Conservation (phyloP, 2,113 vertebrate species). For the Pseudorasbora parva region DNA sequence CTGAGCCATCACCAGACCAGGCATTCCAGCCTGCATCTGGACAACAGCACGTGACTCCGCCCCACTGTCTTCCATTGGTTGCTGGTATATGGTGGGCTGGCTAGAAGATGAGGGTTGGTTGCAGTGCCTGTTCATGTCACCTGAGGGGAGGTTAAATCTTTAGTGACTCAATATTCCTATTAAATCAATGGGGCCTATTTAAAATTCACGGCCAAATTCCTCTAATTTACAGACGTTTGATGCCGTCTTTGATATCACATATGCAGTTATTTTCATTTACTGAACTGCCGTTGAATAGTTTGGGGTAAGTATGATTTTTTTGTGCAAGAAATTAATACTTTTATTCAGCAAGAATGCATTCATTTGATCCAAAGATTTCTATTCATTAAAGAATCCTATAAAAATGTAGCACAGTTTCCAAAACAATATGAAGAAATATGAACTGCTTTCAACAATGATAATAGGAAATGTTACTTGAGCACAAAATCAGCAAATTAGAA, state of each 20-base stretch:
- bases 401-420: neutral
- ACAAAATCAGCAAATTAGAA: neutral
- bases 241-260: neutral
- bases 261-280: neutral
- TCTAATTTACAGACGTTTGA: neutral
- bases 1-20: slow-evolving; percentile 39
- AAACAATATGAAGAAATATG: neutral
- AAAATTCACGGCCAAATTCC: neutral
- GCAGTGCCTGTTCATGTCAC: slow-evolving; percentile 84
- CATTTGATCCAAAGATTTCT: neutral
- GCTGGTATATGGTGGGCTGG: slow-evolving; percentile 84
- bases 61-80: slow-evolving; percentile 85
- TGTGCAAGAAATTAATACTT: no score
- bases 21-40: slow-evolving; percentile 43
- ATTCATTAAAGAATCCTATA: neutral
- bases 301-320: no score
- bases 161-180: neutral
- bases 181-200: neutral
- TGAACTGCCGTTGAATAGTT: no score
- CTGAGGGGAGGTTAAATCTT: slow-evolving; percentile 57
- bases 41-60: slow-evolving; percentile 72
- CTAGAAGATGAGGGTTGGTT: slow-evolving; percentile 83
- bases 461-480: neutral
- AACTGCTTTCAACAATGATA: neutral
- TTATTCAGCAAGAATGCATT: neutral